Conservation (phyloP, 2,888 invertebrate genomes). For the Campoplex capitator region DNA sequence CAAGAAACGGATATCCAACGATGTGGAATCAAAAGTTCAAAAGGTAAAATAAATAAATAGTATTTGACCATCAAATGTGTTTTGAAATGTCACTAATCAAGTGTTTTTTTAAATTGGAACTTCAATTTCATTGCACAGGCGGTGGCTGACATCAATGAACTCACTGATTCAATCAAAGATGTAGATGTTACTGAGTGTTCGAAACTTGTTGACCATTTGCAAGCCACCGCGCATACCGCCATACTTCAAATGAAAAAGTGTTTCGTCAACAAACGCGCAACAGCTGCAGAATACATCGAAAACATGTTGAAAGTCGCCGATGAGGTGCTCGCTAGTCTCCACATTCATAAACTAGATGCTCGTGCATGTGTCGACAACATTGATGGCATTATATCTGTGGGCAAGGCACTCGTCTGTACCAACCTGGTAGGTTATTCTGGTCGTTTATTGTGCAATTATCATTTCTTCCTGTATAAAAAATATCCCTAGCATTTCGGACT, state of each 20-base stretch:
- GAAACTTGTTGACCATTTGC: slow-evolving; percentile 32
- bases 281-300: slow-evolving; percentile 65
- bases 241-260: slow-evolving; percentile 65
- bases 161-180: background rate
- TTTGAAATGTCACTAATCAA: background rate
- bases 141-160: background rate
- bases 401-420: slow-evolving; percentile 69
- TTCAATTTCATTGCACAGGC: background rate
- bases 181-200: slow-evolving; percentile 49
- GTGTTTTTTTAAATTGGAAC: background rate
- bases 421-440: slow-evolving; percentile 72
- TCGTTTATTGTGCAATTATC: too few species aligned
- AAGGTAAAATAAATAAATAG: slow-evolving; percentile 24
- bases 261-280: slow-evolving; percentile 67
- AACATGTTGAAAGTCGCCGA: slow-evolving; percentile 63
- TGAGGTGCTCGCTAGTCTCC: slow-evolving; percentile 48
- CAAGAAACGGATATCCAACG: background rate
- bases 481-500: background rate
- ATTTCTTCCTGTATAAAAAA: background rate
- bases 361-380: slow-evolving; percentile 61
- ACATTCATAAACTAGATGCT: slow-evolving; percentile 53
- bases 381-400: slow-evolving; percentile 45
- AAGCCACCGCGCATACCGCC: background rate
- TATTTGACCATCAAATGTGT: background rate
- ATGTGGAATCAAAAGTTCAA: slow-evolving; percentile 12